Conservation (phyloP, 2,113 vertebrate species). For the Alces alces region DNA sequence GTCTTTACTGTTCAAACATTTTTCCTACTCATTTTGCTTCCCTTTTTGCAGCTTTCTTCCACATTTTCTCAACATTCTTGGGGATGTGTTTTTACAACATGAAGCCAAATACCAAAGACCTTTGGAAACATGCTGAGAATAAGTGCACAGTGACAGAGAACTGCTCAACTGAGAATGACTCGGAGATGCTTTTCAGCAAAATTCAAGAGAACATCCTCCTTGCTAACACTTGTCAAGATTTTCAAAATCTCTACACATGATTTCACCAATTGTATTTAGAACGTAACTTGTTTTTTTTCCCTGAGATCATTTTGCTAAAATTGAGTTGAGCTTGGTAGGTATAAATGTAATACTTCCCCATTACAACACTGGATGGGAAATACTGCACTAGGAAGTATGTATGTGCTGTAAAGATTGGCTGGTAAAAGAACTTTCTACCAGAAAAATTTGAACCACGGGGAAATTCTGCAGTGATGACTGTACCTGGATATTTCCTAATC, state of each 20-base stretch:
- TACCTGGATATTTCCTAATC: neutral
- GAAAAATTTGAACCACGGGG: neutral
- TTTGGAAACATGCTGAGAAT: neutral
- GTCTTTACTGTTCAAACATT: neutral
- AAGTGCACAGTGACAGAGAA: neutral
- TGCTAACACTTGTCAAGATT: slow-evolving; percentile 21
- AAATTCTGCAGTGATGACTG: neutral
- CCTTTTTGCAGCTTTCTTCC: neutral
- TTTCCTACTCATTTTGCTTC: neutral
- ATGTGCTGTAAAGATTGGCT: slow-evolving; percentile 1
- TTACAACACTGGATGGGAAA: slow-evolving; percentile 37
- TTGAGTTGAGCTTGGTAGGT: slow-evolving; percentile 20
- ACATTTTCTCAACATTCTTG: neutral
- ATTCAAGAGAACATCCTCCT: neutral
- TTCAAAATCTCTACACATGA: neutral
- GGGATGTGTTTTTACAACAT: neutral
- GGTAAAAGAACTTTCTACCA: slow-evolving; percentile 18
- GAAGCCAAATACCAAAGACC: neutral
- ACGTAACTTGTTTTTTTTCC: slow-evolving; percentile 22
- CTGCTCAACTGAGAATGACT: neutral
- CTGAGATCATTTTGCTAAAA: slow-evolving; percentile 49
- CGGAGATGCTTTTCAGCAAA: neutral
- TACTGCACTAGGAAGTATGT: neutral
- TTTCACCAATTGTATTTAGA: slow-evolving; percentile 48
- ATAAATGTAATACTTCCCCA: slow-evolving; percentile 49